A percentile compares a stretch with the other conserved stretches of the same genome.
Conservation (phyloP, 2,113 vertebrate species). For the Bos javanicus region DNA sequence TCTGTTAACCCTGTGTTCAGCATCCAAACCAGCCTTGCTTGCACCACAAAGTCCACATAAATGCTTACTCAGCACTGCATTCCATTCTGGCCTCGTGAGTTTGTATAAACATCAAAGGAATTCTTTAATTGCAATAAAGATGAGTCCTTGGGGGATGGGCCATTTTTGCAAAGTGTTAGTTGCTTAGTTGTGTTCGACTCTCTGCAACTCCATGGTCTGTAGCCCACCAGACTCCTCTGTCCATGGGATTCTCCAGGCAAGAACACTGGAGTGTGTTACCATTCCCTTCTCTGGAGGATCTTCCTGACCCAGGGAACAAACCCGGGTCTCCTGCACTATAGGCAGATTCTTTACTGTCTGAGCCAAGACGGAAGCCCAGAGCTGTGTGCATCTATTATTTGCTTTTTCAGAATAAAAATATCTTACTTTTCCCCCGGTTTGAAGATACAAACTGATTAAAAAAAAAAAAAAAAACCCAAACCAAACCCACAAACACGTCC, state of each 20-base stretch:
- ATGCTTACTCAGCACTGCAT: background rate
- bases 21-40: background rate
- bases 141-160: background rate
- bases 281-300: background rate
- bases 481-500: background rate
- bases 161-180: background rate
- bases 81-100: background rate
- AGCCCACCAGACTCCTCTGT: background rate
- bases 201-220: background rate
- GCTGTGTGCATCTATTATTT: background rate
- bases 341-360: background rate
- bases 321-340: background rate
- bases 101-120: background rate
- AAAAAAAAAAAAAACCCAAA: background rate
- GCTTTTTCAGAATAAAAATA: background rate
- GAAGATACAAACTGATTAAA: background rate
- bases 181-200: background rate
- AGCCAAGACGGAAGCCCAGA: background rate
- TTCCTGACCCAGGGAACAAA: background rate
- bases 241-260: background rate
- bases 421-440: background rate
- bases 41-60: fast-evolving
- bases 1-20: background rate
- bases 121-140: background rate
- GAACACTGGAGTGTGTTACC: background rate